Percentiles rank a stretch among this genome's conserved stretches.
Evolutionary conservation across 2,797 vertebrate genomes (phyloP).

Genomic region (Craterocephalus amniculus): DNA sequence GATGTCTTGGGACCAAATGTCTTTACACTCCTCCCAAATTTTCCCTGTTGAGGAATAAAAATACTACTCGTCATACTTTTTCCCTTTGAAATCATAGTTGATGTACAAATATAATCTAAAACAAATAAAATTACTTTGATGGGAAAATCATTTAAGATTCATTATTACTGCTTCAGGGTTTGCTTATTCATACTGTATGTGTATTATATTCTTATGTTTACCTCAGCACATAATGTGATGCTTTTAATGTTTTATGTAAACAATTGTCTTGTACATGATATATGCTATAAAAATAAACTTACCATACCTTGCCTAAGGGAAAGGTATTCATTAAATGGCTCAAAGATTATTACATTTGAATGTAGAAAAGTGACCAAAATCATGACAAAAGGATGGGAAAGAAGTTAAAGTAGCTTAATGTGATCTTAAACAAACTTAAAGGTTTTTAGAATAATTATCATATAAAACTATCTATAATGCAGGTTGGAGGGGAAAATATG

Average conservation of each 20-base stretch:
- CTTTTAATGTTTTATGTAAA: too few species aligned
- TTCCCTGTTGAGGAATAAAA: conserved; percentile 84
- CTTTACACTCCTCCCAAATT: conserved; percentile 96
- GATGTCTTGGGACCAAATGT: conserved; percentile 95
- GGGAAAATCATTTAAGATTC: conserved; percentile 1
- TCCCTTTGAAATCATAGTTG: not conserved
- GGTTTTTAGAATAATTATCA: not conserved
- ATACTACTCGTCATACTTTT: not conserved
- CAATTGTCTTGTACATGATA: too few species aligned
- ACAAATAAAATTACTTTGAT: not conserved
- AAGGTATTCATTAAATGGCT: not conserved
- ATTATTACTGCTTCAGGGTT: too few species aligned
- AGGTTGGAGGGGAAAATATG: not conserved
- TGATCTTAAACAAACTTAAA: not conserved
- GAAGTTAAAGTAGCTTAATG: not conserved
- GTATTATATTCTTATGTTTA: too few species aligned
- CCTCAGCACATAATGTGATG: too few species aligned
- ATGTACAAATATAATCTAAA: not conserved
- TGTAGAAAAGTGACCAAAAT: conserved; percentile 16
- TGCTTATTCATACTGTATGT: too few species aligned
- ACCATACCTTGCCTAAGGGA: too few species aligned
- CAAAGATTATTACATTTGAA: conserved; percentile 9
- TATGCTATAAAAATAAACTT: too few species aligned
- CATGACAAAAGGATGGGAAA: conserved; percentile 4
- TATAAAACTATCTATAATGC: not conserved